Conservation (phyloP, 2,888 invertebrate species). For the Polydrusus pterygomalis region DNA sequence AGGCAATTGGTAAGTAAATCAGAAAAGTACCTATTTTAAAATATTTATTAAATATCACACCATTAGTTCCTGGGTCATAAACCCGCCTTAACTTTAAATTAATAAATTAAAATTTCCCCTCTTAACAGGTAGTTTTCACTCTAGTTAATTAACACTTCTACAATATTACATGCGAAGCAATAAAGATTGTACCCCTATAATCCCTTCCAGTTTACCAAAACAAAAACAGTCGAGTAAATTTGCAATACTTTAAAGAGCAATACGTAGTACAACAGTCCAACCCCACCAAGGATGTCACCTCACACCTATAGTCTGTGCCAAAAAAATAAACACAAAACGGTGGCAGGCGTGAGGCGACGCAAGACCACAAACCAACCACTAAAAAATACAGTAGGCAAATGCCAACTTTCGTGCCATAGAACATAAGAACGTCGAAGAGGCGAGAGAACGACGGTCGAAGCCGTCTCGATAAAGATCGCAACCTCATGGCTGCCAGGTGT, state of each 20-base stretch:
- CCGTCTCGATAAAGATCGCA: slow-evolving; percentile 70
- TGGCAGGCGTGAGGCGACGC: slow-evolving; percentile 58
- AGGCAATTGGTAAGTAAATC: too few species aligned
- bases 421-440: slow-evolving; percentile 60
- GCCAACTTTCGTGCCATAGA: slow-evolving; percentile 57
- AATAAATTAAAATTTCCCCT: not conserved
- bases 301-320: slow-evolving; percentile 59
- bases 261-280: slow-evolving; percentile 13
- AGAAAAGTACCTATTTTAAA: not conserved
- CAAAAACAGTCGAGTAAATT: slow-evolving; percentile 15
- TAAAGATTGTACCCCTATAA: slow-evolving; percentile 26
- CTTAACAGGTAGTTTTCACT: slow-evolving; percentile 11
- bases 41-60: not conserved
- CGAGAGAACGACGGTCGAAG: slow-evolving; percentile 51
- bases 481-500: slow-evolving; percentile 72
- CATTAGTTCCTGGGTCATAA: slow-evolving; percentile 1
- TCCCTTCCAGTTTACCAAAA: slow-evolving; percentile 12
- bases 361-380: slow-evolving; percentile 52
- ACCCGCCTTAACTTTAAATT: not conserved
- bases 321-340: slow-evolving; percentile 61
- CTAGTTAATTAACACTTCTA: slow-evolving; percentile 24
- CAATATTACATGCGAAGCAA: not conserved
- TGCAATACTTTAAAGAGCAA: slow-evolving; percentile 14
- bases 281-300: slow-evolving; percentile 40
- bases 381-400: slow-evolving; percentile 59